Evolutionary conservation across 2,888 invertebrate species (phyloP), one percentile per base, ranked within the genome.

Genomic region (Bellardia bayeri): DNA sequence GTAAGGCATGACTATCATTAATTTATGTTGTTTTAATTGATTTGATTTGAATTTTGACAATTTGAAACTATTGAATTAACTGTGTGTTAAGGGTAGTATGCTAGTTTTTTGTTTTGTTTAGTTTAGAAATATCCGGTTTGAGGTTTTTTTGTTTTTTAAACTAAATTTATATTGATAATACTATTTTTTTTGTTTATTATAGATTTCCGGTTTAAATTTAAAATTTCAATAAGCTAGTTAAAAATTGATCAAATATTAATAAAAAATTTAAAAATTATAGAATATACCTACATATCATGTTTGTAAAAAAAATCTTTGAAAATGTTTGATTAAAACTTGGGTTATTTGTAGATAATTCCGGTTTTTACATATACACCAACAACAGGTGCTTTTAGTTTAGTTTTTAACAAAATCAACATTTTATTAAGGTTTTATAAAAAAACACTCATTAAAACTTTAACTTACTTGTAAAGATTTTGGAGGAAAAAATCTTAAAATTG

Each of bases 321-420:
- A 23, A 23, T 0, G 23, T 58, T 8, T 58, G 30, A 58, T 58
- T 30, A 58, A 49, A 49, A 23, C 23, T 23, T 23, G 23, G 23
- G 1, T 23, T 23, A n/a, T 23, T 23, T 23, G 1, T 1, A 45
- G 14, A 14, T 49, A 30, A 61, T 13, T 30, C 37, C 37, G 68
- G 61, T 33, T 49, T 69, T 45, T 23, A 23, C 23, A 23, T 23
- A 23, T 23, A 1, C 23, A 2, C 2, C 13, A 69, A 79, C 14
- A 58, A 69, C 58, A 71, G 49, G 45, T 69, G 58, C n/a, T 14
- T 61, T 45, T 45, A 5, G 8, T 5, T 49, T 49, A 49, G 11
- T 37, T 3, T 45, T 23, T 30, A 72, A 75, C 68, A 86, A 86
- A 75, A 82, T 86, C 86, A 86, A 66, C 66, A 83, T 71, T 80